phyloP scores from a whole-genome alignment of 2,888 invertebrate genomes.

The Falcaria lacertinaria region DNA sequence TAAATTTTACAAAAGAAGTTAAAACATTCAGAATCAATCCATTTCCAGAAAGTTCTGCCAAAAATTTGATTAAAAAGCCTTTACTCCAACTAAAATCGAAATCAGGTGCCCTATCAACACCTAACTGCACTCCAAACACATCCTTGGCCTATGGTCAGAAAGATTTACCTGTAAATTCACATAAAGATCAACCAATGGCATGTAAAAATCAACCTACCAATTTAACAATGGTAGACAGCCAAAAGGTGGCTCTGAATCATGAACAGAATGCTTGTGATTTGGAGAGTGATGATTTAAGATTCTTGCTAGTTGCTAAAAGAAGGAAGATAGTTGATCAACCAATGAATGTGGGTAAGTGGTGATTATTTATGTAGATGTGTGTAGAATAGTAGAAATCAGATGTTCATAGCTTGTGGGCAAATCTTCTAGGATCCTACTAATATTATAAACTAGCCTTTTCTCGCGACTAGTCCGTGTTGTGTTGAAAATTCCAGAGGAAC shows the following conservation, averaged over 20 bases:
- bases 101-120: neutral
- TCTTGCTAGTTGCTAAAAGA: constrained; percentile 33
- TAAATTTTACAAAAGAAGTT: neutral
- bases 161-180: neutral
- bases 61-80: constrained; percentile 5
- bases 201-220: neutral
- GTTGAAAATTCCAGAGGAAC: too few relatives aligned
- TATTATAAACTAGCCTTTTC: too few relatives aligned
- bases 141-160: neutral
- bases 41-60: neutral
- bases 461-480: too few relatives aligned
- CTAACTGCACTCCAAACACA: neutral
- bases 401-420: too few relatives aligned
- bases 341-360: constrained; percentile 16
- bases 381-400: too few relatives aligned
- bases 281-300: constrained; percentile 35
- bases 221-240: neutral
- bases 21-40: neutral
- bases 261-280: constrained; percentile 9
- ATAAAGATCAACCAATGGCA: neutral
- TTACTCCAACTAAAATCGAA: neutral
- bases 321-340: constrained; percentile 17
- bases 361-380: neutral
- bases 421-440: too few relatives aligned
- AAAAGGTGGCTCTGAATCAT: neutral